Base-by-base conservation (phyloP, 2,113 vertebrate species). In the Eurypyga helias region DNA sequence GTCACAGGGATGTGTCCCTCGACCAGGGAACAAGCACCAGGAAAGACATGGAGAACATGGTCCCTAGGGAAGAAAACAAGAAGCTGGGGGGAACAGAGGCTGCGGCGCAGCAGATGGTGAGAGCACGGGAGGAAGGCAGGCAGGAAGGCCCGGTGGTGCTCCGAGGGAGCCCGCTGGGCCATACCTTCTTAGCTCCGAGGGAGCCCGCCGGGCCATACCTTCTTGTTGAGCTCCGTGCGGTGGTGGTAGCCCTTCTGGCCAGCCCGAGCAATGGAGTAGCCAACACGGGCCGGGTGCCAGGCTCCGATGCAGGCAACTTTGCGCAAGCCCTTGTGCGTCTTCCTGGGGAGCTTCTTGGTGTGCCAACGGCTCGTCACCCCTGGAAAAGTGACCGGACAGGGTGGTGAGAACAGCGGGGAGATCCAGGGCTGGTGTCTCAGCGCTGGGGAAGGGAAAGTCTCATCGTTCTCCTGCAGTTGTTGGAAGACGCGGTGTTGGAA, bases 171-270 rank as follows among this genome's bases (percentile, higher is more conserved):
- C 21, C 31, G 1, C 34, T 3, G 28, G 71, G 46, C 43, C 2
- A 0, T 85, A 98, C 98, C 98, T 99, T 99, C 97, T 99, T 99
- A 98, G 95, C 90, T 99, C 98, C 0, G 98, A 38, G n/a, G 58
- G 25, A 45, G 19, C 21, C 21, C 31, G 1, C 34, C 2, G 28
- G 71, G 46, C 43, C 2, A 0, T 85, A 98, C 98, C 98, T 99
- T 99, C 97, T 99, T 99, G 96, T 98, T 99, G 96, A 98, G 95
- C 90, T 99, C 98, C 0, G 98, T 99, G 64, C 98, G 98, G 90
- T 99, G 98, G 82, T 98, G 98, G 89, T 98, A 99, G 81, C 98
- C 98, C 95, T 99, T 99, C 95, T 99, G 98, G 48, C 98, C 98
- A 15, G 98, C 98, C 6, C 98, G 97, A 60, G 98, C 98, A 0